Percentiles rank a stretch among this genome's conserved stretches.
These are phyloP conservation scores for Stigmatopora argus DNA, from an alignment of 2,113 vertebrate species.

Conservation along the genomic window DNA sequence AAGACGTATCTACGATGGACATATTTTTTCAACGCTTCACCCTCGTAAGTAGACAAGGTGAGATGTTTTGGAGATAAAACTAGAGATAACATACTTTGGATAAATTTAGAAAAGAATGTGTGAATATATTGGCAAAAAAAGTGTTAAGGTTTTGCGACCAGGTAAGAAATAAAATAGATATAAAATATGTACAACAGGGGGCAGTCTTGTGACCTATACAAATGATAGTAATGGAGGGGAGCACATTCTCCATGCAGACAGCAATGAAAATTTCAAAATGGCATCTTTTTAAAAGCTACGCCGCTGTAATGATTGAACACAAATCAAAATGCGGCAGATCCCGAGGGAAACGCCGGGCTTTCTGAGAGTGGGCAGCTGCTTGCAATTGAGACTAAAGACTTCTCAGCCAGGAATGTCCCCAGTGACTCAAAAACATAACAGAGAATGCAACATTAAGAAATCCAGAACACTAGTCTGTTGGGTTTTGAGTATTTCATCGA, in stretches of 20 bases:
- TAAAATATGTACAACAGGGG: slow-evolving; percentile 1
- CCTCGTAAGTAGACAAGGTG: too few species aligned
- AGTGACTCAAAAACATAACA: slow-evolving; percentile 32
- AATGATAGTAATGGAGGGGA: neutral
- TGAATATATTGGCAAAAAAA: too few species aligned
- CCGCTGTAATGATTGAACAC: slow-evolving; percentile 45
- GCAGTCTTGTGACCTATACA: neutral
- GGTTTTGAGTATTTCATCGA: neutral
- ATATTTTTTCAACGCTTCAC: too few species aligned
- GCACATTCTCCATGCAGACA: slow-evolving; percentile 4
- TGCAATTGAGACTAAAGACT: slow-evolving; percentile 47
- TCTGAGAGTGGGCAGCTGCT: slow-evolving; percentile 46
- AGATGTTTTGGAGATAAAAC: too few species aligned
- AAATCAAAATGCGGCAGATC: slow-evolving; percentile 47
- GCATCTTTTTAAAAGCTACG: slow-evolving; percentile 44
- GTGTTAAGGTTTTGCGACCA: too few species aligned
- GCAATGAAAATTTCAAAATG: slow-evolving; percentile 34
- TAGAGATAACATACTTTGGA: too few species aligned
- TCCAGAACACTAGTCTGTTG: slow-evolving; percentile 7
- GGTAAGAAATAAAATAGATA: too few species aligned
- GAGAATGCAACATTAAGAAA: slow-evolving; percentile 33
- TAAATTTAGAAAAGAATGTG: too few species aligned
- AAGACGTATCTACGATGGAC: too few species aligned
- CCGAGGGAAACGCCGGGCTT: slow-evolving; percentile 35
- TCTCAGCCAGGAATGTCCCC: slow-evolving; percentile 37